Base-by-base conservation (phyloP, 2,888 invertebrate species). In the Mesorhabditis sp. region DNA sequence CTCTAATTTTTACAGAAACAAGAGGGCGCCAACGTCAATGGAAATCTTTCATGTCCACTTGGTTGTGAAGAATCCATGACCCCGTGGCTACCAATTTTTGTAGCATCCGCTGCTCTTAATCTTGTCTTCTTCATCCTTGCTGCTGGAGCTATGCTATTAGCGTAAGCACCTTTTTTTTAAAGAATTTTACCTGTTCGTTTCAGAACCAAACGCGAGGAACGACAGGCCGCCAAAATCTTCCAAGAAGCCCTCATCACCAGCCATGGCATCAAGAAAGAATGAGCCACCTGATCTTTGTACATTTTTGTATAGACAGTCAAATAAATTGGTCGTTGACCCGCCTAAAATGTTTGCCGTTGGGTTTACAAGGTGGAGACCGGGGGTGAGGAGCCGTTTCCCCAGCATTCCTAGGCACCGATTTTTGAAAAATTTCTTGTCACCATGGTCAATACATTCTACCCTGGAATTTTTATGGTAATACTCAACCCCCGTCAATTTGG, bases 171-270 rank as follows among this genome's bases (percentile, higher is more conserved):
- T n/a, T n/a, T 13, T 13, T 50, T 13, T 10, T 50, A 50, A 50
- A 50, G 58, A n/a, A 50, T 50, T 50, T 0, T 13, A 50, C 7
- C 58, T 13, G n/a, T 50, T 13, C 7, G n/a, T 50, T 50, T n/a
- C 58, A 50, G 58, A 10, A 50, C 58, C 7, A 50, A 50, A n/a
- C 7, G 58, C 7, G 58, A 50, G 58, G 58, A 50, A n/a, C 7
- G 58, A 50, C 58, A 50, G 2, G 58, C 58, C 7, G 58, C 58
- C 7, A 50, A 50, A 50, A 50, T 50, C 58, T 50, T 50, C n/a
- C 58, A 50, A 50, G 58, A 50, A 50, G 58, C 58, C n/a, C 58
- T 50, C 58, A 50, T 50, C 58, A 50, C 58, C 58, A 50, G 10
- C n/a, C 58, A 50, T 50, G 58, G 58, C 7, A 50, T 50, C 58